These are phyloP conservation scores for Philereme vetulata DNA, from an alignment of 2,888 invertebrate genomes.

Conservation along the genomic window DNA sequence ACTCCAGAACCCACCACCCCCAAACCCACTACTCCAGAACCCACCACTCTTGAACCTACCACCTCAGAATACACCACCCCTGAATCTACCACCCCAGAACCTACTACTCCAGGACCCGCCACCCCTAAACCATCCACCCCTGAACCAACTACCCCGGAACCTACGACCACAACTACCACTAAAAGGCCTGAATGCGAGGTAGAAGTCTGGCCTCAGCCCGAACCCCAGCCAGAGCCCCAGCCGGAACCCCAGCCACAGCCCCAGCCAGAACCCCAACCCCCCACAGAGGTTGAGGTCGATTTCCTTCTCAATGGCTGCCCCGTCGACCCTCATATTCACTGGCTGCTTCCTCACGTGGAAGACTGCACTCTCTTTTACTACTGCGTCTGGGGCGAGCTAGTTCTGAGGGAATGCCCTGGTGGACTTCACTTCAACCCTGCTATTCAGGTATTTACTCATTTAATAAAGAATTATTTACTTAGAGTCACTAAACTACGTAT, in stretches of 20 bases:
- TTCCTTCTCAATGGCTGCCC: conserved; percentile 69
- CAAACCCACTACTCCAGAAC: conserved; percentile 7
- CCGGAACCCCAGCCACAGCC: conserved; percentile 28
- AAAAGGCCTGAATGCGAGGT: conserved; percentile 26
- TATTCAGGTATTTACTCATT: conserved; percentile 53
- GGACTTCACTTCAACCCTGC: conserved; percentile 59
- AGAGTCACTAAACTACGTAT: no score
- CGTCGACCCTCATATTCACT: conserved; percentile 57
- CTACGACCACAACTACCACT: conserved; percentile 22
- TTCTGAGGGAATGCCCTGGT: conserved; percentile 49
- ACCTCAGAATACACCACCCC: conserved; percentile 13
- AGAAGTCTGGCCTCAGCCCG: conserved; percentile 25
- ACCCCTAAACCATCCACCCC: conserved; percentile 16
- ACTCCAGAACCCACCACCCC: conserved; percentile 38
- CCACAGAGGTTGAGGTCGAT: conserved; percentile 40
- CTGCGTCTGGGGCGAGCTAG: conserved; percentile 64
- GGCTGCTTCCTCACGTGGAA: conserved; percentile 61
- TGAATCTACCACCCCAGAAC: conserved; percentile 10
- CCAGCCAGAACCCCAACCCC: conserved; percentile 23
- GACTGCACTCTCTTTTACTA: conserved; percentile 67
- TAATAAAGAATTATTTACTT: not conserved
- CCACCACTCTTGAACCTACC: conserved; percentile 9
- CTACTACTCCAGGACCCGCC: conserved; percentile 11
- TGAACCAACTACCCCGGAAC: conserved; percentile 4
- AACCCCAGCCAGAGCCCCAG: conserved; percentile 16